A percentile compares a stretch with the other conserved stretches of the same genome.
phyloP scores from a whole-genome alignment of 1,140 invertebrate genomes.

The Scaptodrosophila lebanonensis region DNA sequence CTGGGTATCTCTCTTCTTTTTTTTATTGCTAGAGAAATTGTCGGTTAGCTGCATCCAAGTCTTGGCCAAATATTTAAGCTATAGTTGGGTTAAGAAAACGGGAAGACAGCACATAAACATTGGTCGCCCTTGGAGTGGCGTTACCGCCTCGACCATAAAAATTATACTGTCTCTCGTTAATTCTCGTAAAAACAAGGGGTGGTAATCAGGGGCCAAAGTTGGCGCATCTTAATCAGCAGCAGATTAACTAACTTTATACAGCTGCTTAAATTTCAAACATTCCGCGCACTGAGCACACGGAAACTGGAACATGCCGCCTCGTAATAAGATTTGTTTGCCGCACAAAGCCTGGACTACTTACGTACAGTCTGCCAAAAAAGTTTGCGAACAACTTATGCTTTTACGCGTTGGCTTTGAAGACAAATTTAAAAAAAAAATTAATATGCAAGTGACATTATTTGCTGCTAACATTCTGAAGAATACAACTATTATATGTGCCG shows the following conservation, averaged over 20 bases:
- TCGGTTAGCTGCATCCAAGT: constrained; percentile 40
- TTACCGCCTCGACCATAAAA: constrained; percentile 54
- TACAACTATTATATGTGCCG: too few relatives aligned
- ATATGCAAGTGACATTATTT: too few relatives aligned
- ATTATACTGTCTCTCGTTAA: constrained; percentile 49
- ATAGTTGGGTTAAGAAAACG: constrained; percentile 26
- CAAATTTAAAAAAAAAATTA: too few relatives aligned
- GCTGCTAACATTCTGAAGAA: too few relatives aligned
- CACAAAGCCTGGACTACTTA: too few relatives aligned
- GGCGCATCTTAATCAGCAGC: constrained; percentile 55
- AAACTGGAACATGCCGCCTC: too few relatives aligned
- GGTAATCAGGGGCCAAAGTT: constrained; percentile 11
- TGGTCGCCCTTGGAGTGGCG: constrained; percentile 6
- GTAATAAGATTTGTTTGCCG: too few relatives aligned
- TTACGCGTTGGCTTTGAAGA: too few relatives aligned
- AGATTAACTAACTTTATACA: constrained; percentile 66
- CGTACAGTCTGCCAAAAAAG: too few relatives aligned
- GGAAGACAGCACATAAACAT: constrained; percentile 41
- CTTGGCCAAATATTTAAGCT: constrained; percentile 57
- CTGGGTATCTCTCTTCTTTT: too few relatives aligned
- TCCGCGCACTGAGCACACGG: constrained; percentile 13
- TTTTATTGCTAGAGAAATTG: constrained; percentile 37
- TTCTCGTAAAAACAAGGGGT: constrained; percentile 46
- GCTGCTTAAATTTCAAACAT: constrained; percentile 66
- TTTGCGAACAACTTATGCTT: too few relatives aligned